Base-by-base conservation (phyloP, 2,888 invertebrate genomes). In the Polydesmus complanatus region DNA sequence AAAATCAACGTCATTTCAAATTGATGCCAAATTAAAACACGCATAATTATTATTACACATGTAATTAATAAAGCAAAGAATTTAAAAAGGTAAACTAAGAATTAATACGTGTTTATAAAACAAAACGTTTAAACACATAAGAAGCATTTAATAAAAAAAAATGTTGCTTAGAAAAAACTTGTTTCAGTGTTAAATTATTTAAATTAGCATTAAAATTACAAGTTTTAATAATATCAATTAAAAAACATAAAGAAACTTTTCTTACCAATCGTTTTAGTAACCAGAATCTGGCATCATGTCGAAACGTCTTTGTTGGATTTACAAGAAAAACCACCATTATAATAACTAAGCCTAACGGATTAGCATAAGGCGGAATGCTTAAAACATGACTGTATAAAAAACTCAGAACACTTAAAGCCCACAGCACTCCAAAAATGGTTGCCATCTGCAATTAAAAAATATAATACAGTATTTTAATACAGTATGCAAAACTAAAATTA, bases 231-330 rank as follows among this genome's bases (percentile, higher is more conserved):
- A 48, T 18, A 48, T 48, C 48, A 48, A 48, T 48, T 48, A 48
- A 48, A 48, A 14, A n/a, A n/a, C 14, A 14, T 48, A 48, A 48
- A n/a, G 14, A 11, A n/a, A 26, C 21, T 11, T 52, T n/a, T 69
- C 75, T 70, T 67, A 79, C 93, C 76, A 92, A 79, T 68, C 94
- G 88, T 73, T 85, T 82, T 58, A 96, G 76, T 25, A 94, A 81
- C 96, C 96, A 97, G 75, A 93, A 92, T 65, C 96, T 77, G 0
- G 96, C 94, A 72, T 93, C 89, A 70, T 94, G 88, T 66, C 92
- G 80, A 69, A 96, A 86, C 58, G 94, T 87, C 70, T 85, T 87
- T 56, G 95, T 80, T 0, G 98, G 98, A 76, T 98, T 98, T 65
- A 94, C 74, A 22, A 98, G 78, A 72, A 94, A 96, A 19, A 83